These are phyloP conservation scores for Drosophila ironensis DNA, from an alignment of 1,140 invertebrate species.

Conservation along the genomic window DNA sequence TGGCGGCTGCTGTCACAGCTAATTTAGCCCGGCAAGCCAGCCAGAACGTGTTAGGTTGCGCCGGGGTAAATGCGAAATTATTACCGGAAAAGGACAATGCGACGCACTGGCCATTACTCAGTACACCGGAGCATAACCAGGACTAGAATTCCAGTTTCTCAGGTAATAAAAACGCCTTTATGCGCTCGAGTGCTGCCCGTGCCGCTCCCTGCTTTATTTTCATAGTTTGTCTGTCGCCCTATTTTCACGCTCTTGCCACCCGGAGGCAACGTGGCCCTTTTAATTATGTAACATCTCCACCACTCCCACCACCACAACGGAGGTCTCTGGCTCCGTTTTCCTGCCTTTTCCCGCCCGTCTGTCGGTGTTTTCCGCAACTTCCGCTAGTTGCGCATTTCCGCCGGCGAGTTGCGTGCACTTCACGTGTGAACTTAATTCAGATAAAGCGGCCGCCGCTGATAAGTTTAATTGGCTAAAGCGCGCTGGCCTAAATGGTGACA, in stretches of 20 bases:
- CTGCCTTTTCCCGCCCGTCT: neutral
- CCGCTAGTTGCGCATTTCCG: slow-evolving; percentile 4
- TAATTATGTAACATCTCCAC: slow-evolving; percentile 68
- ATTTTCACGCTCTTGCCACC: slow-evolving; percentile 45
- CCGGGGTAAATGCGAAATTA: slow-evolving; percentile 67
- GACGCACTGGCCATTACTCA: slow-evolving; percentile 65
- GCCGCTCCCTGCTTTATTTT: slow-evolving; percentile 58
- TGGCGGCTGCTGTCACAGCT: slow-evolving; percentile 57
- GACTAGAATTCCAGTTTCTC: slow-evolving; percentile 1
- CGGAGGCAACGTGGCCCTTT: slow-evolving; percentile 35
- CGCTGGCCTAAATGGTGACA: slow-evolving; percentile 24
- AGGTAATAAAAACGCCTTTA: slow-evolving; percentile 66
- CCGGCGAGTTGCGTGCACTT: slow-evolving; percentile 41
- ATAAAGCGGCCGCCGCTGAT: slow-evolving; percentile 64
- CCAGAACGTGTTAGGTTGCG: slow-evolving; percentile 62
- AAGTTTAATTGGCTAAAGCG: slow-evolving; percentile 59
- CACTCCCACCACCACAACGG: slow-evolving; percentile 68
- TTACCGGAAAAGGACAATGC: slow-evolving; percentile 71
- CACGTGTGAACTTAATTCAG: slow-evolving; percentile 65
- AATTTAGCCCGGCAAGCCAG: slow-evolving; percentile 55
- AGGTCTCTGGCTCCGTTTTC: slow-evolving; percentile 51
- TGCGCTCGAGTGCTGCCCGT: slow-evolving; percentile 67
- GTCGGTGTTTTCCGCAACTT: slow-evolving; percentile 5
- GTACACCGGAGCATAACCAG: slow-evolving; percentile 16
- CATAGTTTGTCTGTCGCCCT: slow-evolving; percentile 71